phyloP scores from a whole-genome alignment of 1,140 invertebrate genomes.

The Hesperophylax magnus region DNA sequence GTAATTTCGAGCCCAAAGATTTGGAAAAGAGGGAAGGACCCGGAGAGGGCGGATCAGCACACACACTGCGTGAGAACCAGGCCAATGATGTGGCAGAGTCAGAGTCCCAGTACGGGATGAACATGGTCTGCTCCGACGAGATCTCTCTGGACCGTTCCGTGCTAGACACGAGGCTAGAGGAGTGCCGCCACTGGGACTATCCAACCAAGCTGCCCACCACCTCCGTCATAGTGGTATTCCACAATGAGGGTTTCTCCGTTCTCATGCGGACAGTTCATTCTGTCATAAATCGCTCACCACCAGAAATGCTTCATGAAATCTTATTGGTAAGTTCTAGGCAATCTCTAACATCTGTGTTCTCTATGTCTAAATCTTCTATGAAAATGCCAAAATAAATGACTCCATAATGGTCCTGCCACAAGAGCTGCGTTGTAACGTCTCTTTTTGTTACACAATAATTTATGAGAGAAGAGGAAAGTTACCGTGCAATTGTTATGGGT shows the following conservation, averaged over 20 bases:
- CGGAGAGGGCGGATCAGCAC: constrained; percentile 87
- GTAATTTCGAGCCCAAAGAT: constrained; percentile 80
- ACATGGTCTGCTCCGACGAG: constrained; percentile 96
- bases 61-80: constrained; percentile 79
- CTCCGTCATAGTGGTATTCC: constrained; percentile 98
- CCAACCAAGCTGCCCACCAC: constrained; percentile 89
- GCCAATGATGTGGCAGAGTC: constrained; percentile 82
- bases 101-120: constrained; percentile 95
- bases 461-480: too few species aligned
- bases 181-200: constrained; percentile 98
- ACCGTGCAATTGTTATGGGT: too few species aligned
- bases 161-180: constrained; percentile 87
- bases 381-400: too few species aligned
- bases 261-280: constrained; percentile 97
- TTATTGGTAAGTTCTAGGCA: constrained; percentile 77
- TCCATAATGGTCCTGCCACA: too few species aligned
- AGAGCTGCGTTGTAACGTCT: too few species aligned
- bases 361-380: too few species aligned
- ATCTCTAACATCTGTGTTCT: too few species aligned
- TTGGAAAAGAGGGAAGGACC: constrained; percentile 78
- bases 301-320: constrained; percentile 93
- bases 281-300: constrained; percentile 93
- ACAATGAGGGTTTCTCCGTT: constrained; percentile 98
- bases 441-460: too few species aligned
- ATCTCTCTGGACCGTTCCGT: constrained; percentile 85